Conservation (phyloP, 2,888 invertebrate species). For the Trissonchulus latispiculum region DNA sequence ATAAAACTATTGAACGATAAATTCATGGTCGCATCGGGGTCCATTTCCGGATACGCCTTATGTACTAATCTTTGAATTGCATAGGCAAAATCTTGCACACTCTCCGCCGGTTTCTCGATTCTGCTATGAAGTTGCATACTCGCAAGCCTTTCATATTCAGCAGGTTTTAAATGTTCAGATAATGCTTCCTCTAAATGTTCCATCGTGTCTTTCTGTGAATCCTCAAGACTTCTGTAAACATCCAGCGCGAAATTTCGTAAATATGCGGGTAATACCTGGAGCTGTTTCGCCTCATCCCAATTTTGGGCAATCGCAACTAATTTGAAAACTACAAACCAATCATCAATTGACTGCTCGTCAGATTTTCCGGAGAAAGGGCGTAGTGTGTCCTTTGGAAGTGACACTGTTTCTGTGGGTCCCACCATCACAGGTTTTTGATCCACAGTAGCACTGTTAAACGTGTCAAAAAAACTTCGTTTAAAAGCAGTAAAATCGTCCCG, state of each 20-base stretch:
- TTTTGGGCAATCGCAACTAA: too few species aligned
- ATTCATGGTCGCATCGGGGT: neutral
- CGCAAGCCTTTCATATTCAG: neutral
- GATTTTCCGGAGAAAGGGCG: too few species aligned
- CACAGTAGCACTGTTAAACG: too few species aligned
- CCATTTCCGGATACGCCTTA: neutral
- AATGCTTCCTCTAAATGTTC: neutral
- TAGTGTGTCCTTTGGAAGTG: too few species aligned
- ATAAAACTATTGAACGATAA: neutral
- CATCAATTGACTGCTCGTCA: too few species aligned
- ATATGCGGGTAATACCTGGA: neutral
- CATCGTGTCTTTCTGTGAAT: neutral
- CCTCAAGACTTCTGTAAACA: neutral
- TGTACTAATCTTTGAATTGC: neutral
- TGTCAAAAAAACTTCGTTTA: too few species aligned
- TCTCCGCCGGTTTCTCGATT: neutral
- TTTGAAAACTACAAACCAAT: too few species aligned
- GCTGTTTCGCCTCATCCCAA: neutral
- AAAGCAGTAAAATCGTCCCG: too few species aligned
- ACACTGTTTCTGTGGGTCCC: too few species aligned
- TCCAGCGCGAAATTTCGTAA: neutral
- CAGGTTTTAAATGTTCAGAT: neutral
- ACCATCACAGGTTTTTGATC: too few species aligned
- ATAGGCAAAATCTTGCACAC: neutral
- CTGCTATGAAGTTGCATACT: neutral